Conservation (phyloP, 2,113 vertebrate genomes). For the Penelope pileata region DNA sequence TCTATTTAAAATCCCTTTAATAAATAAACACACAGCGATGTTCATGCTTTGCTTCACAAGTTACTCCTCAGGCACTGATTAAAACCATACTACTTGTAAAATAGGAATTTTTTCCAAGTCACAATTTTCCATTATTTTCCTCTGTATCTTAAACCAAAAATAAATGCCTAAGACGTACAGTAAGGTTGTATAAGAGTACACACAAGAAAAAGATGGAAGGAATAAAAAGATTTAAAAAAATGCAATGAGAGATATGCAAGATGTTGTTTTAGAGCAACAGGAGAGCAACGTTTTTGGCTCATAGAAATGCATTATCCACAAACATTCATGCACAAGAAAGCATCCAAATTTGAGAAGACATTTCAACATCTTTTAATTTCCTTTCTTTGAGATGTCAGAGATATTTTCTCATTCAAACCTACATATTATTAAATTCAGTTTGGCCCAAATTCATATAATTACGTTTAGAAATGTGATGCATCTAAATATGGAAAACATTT, state of each 20-base stretch:
- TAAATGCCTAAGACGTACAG: rapidly evolving
- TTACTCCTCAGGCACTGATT: background rate
- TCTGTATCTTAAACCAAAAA: background rate
- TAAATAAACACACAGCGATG: background rate
- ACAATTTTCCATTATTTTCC: background rate
- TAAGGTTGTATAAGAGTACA: background rate
- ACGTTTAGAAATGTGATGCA: background rate
- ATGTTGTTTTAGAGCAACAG: background rate
- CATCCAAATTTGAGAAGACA: background rate
- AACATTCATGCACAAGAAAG: background rate
- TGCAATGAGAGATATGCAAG: background rate
- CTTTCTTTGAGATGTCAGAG: background rate
- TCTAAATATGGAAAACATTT: background rate
- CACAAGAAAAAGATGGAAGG: background rate
- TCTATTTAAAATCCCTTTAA: background rate
- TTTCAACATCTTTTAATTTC: conserved; percentile 49
- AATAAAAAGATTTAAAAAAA: background rate
- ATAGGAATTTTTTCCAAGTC: background rate
- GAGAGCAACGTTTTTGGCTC: rapidly evolving
- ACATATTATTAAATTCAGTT: background rate
- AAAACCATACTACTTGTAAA: background rate
- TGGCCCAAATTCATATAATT: background rate
- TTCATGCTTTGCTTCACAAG: background rate
- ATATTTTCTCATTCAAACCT: background rate
- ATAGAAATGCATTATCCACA: background rate